Percentiles rank a stretch among this genome's conserved stretches.
phyloP scores from a whole-genome alignment of 1,140 invertebrate species.

The Apis dorsata region DNA sequence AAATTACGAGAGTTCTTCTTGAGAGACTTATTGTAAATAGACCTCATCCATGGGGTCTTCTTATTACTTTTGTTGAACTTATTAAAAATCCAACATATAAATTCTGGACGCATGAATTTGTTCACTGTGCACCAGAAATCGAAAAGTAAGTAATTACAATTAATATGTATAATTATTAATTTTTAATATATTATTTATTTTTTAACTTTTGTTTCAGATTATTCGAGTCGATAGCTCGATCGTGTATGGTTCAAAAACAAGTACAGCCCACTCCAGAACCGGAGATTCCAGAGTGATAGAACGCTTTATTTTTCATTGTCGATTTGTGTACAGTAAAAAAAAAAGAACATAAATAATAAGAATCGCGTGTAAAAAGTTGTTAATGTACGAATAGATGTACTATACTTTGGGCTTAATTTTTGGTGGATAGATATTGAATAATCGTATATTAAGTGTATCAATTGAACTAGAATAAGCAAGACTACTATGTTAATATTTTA shows the following conservation, averaged over 20 bases:
- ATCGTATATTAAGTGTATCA: conserved; percentile 70
- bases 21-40: conserved; percentile 98
- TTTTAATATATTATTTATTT: conserved; percentile 4
- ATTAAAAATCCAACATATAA: conserved; percentile 99
- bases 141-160: conserved; percentile 89
- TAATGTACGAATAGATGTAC: conserved; percentile 76
- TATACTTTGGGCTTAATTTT: conserved; percentile 71
- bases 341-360: conserved; percentile 66
- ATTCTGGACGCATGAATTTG: conserved; percentile 99
- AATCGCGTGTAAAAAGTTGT: conserved; percentile 79
- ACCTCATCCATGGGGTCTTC: conserved; percentile 99
- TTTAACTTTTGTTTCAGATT: conserved; percentile 82
- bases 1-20: conserved; percentile 94
- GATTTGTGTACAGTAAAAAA: conserved; percentile 77
- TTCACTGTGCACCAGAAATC: conserved; percentile 99
- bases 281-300: conserved; percentile 83
- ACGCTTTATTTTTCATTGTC: conserved; percentile 71
- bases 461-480: conserved; percentile 69
- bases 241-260: conserved; percentile 93
- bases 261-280: conserved; percentile 81
- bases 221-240: conserved; percentile 96
- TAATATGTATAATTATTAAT: background rate
- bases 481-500: conserved; percentile 75
- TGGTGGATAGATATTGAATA: conserved; percentile 58
- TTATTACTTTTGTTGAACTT: conserved; percentile 99